Evolutionary conservation across 2,113 vertebrate species (phyloP), one percentile per base, ranked within the genome.

Genomic region (Nyctibius bracteatus): DNA sequence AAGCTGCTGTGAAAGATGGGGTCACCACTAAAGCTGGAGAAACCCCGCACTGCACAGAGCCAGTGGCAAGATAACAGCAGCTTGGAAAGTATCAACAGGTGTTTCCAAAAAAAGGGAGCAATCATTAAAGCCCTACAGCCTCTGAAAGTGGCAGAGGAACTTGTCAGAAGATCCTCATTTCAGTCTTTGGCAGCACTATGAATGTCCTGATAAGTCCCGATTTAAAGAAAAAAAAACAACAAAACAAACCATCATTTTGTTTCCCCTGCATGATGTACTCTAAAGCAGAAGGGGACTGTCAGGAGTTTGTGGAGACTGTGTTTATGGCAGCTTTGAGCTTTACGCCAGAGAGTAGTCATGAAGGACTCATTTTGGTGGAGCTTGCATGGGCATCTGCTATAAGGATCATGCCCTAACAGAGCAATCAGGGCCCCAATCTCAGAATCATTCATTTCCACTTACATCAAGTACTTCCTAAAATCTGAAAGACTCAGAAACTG

Each of bases 401-500:
- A 61, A 90, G 25, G 39, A 92, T 33, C 82, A 81, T 43, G 33
- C 59, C 28, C 46, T 81, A 75, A 62, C 23, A 84, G 77, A 86
- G 25, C 23, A 91, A 44, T 63, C 4, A 4, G 19, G 28, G 73
- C 81, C 31, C 28, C 24, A 70, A 73, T 67, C 83, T 92, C 58
- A 90, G 81, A 77, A 33, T 67, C 71, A 79, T 74, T 71, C 75
- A 63, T 58, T 93, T 70, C 43, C 59, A 46, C 63, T 90, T 49
- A 39, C 30, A 25, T 37, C 1, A 51, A 84, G 25, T 52, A 30
- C 80, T 62, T 90, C 66, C 61, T 63, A 90, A 94, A 92, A 82
- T 75, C 65, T 67, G 72, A 85, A 96, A 94, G 71, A 25, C 63
- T 93, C 78, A 71, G 86, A 95, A 95, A 88, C 54, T 86, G 87